Evolutionary conservation across 2,888 invertebrate genomes (phyloP).

Genomic region (Xanthia icteritia): DNA sequence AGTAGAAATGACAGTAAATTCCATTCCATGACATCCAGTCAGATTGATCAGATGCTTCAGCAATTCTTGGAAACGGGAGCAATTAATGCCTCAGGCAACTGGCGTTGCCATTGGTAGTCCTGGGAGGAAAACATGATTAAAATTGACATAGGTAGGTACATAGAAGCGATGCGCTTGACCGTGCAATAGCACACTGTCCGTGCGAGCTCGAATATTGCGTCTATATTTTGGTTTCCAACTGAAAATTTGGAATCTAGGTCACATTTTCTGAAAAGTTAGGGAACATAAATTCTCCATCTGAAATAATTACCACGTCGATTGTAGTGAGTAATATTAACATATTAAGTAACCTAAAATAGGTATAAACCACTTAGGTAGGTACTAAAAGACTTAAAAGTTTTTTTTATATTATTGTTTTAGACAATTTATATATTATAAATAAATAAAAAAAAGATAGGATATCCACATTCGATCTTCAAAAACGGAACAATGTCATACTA

Average conservation of each 20-base stretch:
- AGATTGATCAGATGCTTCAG: not conserved
- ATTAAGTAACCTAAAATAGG: too few relatives aligned
- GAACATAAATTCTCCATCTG: not conserved
- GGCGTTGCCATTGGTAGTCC: not conserved
- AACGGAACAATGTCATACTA: too few relatives aligned
- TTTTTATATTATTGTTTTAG: too few relatives aligned
- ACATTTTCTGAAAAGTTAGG: not conserved
- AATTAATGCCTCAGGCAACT: not conserved
- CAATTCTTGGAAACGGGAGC: not conserved
- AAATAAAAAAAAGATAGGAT: too few relatives aligned
- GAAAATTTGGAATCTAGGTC: not conserved
- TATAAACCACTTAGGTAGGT: too few relatives aligned
- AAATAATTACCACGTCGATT: not conserved
- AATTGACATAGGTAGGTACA: not conserved
- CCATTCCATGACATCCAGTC: not conserved
- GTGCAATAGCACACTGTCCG: not conserved
- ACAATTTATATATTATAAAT: too few relatives aligned
- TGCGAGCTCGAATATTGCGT: slow-evolving; percentile 8
- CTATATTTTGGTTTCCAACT: not conserved
- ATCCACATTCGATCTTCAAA: too few relatives aligned
- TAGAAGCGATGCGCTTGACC: not conserved
- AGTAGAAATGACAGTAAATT: not conserved
- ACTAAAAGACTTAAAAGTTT: too few relatives aligned
- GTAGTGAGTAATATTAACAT: not conserved
- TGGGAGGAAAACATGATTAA: not conserved